These are phyloP conservation scores for Bothrops jararaca DNA, from an alignment of 2,113 vertebrate species.

Conservation along the genomic window DNA sequence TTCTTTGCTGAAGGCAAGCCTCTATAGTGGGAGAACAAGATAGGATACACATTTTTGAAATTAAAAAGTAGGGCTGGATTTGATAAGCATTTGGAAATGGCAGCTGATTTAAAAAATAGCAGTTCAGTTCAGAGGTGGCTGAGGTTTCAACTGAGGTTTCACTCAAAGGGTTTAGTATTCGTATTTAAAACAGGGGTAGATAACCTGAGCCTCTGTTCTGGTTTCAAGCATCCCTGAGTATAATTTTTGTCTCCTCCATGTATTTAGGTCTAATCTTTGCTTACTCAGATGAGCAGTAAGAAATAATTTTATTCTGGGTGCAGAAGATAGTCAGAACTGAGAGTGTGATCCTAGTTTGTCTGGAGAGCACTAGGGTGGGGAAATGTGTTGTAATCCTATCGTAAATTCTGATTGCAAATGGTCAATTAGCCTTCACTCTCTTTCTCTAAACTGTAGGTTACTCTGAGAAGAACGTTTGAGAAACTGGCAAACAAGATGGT, in stretches of 20 bases:
- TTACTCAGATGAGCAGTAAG: background rate
- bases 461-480: slow-evolving; percentile 82
- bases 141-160: background rate
- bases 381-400: background rate
- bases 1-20: background rate
- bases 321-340: background rate
- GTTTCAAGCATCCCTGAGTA: background rate
- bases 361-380: background rate
- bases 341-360: background rate
- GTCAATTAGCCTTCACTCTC: slow-evolving; percentile 39
- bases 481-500: slow-evolving; percentile 93
- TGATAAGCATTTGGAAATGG: background rate
- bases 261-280: background rate
- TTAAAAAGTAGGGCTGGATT: background rate
- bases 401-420: background rate
- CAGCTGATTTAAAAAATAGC: background rate
- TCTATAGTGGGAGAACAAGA: background rate
- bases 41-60: background rate
- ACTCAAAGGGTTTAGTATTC: background rate
- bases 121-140: background rate
- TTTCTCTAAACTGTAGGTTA: slow-evolving; percentile 69
- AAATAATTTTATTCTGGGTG: background rate
- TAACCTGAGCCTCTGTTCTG: background rate
- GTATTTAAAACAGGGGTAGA: background rate
- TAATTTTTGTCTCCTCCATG: background rate